A percentile compares a stretch with the other conserved stretches of the same genome.
Conservation (phyloP, 2,113 vertebrate species). For the Mus spicilegus region DNA sequence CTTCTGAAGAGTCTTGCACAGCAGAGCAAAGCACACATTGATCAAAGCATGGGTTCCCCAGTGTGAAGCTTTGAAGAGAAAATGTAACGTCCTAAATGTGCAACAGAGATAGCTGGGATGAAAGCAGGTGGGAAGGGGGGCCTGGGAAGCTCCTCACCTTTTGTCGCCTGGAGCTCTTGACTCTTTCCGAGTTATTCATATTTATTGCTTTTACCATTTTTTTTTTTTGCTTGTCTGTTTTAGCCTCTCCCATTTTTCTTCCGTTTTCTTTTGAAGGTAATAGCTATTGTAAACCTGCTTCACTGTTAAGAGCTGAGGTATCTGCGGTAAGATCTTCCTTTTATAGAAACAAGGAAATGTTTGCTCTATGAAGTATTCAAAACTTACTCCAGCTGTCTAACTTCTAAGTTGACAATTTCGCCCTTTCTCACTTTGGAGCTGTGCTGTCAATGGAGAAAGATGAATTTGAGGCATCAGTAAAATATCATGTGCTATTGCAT, state of each 20-base stretch:
- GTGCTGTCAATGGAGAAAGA: not conserved
- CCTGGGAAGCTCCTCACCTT: not conserved
- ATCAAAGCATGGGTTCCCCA: not conserved
- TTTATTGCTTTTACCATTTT: not conserved
- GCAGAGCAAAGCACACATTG: not conserved
- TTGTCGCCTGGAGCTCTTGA: conserved; percentile 10
- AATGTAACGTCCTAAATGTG: not conserved
- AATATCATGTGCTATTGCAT: not conserved
- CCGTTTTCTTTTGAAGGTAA: conserved; percentile 29
- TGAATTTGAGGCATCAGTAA: not conserved
- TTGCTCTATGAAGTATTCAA: conserved; percentile 38
- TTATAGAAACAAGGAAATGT: conserved; percentile 19
- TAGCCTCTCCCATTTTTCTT: not conserved
- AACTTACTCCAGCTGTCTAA: not conserved
- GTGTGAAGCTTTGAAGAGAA: not conserved
- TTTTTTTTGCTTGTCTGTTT: conserved; percentile 23
- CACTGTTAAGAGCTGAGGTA: conserved; percentile 6
- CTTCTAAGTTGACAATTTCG: conserved; percentile 37
- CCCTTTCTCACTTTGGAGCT: conserved; percentile 4
- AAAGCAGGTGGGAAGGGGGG: not conserved
- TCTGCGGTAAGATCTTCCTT: conserved; percentile 5
- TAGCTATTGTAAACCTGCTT: conserved; percentile 54
- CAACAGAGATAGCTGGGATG: not conserved
- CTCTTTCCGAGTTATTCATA: conserved; percentile 30
- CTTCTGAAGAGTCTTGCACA: not conserved